phyloP scores from a whole-genome alignment of 2,888 invertebrate genomes.

The Fragum fragum region DNA sequence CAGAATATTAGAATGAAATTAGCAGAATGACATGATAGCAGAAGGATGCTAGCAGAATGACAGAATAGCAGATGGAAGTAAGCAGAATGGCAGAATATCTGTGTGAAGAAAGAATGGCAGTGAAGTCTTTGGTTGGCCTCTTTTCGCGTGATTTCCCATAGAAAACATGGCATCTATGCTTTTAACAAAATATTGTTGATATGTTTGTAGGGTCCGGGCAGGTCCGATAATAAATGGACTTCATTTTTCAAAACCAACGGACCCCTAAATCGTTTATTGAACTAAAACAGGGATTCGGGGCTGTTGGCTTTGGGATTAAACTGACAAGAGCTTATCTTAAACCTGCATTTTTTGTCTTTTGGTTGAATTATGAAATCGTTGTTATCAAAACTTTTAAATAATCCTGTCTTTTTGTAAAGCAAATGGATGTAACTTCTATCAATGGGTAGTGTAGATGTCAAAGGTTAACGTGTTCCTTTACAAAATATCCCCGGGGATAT shows the following conservation, averaged over 20 bases:
- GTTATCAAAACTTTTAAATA: neutral
- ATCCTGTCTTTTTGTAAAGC: too few relatives aligned
- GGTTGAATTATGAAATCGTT: neutral
- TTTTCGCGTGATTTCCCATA: too few relatives aligned
- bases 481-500: too few relatives aligned
- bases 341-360: neutral
- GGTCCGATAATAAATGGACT: conserved; percentile 4
- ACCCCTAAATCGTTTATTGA: conserved; percentile 28
- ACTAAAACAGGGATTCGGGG: neutral
- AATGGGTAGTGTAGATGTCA: too few relatives aligned
- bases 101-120: neutral
- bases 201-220: neutral
- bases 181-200: conserved; percentile 19
- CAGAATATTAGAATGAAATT: too few relatives aligned
- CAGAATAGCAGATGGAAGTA: too few relatives aligned
- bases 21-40: too few relatives aligned
- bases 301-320: conserved; percentile 20
- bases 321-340: conserved; percentile 16
- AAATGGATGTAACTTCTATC: too few relatives aligned
- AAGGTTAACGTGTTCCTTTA: too few relatives aligned
- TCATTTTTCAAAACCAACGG: conserved; percentile 10
- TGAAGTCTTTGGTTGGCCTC: too few relatives aligned
- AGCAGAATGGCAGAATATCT: too few relatives aligned
- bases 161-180: neutral
- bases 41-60: too few relatives aligned